A percentile compares a stretch with the other conserved stretches of the same genome.
Evolutionary conservation across 2,113 vertebrate genomes (phyloP).

Genomic region (Eulemur macaco): DNA sequence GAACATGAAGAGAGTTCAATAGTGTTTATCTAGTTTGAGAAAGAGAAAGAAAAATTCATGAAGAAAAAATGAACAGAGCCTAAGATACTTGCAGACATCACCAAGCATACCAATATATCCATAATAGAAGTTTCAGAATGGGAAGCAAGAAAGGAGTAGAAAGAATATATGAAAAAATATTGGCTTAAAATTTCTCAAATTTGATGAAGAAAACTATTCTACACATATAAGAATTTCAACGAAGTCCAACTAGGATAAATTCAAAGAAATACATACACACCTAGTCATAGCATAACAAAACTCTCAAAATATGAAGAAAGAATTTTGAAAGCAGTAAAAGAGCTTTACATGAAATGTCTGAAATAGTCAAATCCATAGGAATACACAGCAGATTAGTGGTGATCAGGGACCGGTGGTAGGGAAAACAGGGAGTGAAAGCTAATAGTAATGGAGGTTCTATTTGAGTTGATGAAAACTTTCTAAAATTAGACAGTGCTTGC

Average conservation of each 20-base stretch:
- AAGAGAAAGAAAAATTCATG: not conserved
- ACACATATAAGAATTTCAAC: not conserved
- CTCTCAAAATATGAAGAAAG: not conserved
- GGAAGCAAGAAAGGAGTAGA: not conserved
- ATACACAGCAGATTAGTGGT: not conserved
- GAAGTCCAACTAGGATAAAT: not conserved
- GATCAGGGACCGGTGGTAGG: not conserved
- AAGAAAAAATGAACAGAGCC: not conserved
- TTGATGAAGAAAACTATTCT: not conserved
- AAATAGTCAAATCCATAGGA: not conserved
- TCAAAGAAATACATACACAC: not conserved
- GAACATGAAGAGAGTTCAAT: not conserved
- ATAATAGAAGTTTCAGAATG: not conserved
- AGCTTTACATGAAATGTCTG: not conserved
- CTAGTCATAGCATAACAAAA: not conserved
- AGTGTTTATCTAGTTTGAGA: not conserved
- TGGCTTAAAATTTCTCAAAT: not conserved
- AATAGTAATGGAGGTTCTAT: not conserved
- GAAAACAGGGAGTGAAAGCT: not conserved
- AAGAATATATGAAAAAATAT: not conserved
- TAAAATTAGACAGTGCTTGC: not conserved
- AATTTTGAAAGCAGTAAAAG: not conserved
- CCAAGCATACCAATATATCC: not conserved
- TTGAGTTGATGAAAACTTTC: not conserved
- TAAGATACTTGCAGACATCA: not conserved